These are phyloP conservation scores for Terrapene triunguis DNA, from an alignment of 2,113 vertebrate genomes.

Conservation along the genomic window DNA sequence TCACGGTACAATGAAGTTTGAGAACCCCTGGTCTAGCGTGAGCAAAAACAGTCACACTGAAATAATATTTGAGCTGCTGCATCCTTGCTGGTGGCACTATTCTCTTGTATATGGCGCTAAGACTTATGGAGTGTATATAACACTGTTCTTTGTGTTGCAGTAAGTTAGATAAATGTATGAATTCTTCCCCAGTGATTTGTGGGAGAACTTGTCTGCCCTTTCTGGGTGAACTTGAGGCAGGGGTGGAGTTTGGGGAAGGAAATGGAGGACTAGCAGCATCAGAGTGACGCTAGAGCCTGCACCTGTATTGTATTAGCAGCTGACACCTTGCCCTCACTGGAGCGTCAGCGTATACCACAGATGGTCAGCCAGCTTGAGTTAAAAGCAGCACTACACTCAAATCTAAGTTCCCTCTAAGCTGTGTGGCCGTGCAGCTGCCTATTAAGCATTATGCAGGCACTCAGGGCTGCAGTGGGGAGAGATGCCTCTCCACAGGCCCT, in stretches of 20 bases:
- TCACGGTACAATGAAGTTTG: too few relatives aligned
- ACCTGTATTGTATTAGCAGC: neutral
- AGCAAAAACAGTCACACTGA: rapidly evolving
- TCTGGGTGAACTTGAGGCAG: neutral
- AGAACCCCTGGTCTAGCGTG: rapidly evolving
- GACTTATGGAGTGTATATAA: rapidly evolving
- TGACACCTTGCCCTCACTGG: neutral
- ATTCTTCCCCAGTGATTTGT: rapidly evolving
- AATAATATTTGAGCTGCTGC: rapidly evolving
- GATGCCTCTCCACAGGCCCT: too few relatives aligned
- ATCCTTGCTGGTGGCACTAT: rapidly evolving
- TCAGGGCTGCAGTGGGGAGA: too few relatives aligned
- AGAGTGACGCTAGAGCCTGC: neutral
- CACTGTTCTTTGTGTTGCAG: rapidly evolving
- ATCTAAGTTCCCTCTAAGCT: too few relatives aligned
- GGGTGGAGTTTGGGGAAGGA: neutral
- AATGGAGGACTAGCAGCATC: neutral
- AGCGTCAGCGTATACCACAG: neutral
- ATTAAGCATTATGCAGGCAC: too few relatives aligned
- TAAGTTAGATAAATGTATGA: neutral
- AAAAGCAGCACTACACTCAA: neutral
- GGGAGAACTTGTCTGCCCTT: neutral
- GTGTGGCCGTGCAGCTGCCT: too few relatives aligned
- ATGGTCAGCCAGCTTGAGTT: neutral
- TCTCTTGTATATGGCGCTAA: rapidly evolving